phyloP scores from a whole-genome alignment of 2,113 vertebrate species.

The Cinclus mexicanus region DNA sequence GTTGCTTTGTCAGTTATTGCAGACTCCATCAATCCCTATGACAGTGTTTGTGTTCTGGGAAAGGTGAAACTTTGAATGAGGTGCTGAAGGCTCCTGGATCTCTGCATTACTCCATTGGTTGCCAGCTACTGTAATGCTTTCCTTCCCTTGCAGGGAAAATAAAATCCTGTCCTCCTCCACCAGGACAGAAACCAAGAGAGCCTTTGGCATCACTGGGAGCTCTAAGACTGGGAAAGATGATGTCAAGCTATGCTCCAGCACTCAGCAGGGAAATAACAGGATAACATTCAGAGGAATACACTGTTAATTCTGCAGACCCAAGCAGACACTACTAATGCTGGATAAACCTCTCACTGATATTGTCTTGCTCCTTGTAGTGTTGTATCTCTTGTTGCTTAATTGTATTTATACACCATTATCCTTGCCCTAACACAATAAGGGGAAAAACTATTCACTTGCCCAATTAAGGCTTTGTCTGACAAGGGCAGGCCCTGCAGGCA shows the following conservation, averaged over 20 bases:
- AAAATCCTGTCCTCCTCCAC: neutral
- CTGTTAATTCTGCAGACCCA: neutral
- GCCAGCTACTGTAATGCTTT: neutral
- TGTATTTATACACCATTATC: conserved; percentile 33
- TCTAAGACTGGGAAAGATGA: neutral
- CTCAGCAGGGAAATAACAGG: neutral
- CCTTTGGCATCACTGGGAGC: neutral
- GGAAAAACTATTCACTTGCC: neutral
- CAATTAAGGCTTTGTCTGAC: conserved; percentile 11
- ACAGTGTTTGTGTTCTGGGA: neutral
- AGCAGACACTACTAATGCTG: neutral
- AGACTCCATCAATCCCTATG: neutral
- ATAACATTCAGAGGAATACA: neutral
- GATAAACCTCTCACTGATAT: neutral
- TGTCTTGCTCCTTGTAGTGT: neutral
- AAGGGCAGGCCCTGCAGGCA: conserved; percentile 34
- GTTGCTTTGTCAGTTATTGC: neutral
- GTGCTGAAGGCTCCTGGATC: neutral
- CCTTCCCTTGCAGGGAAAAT: neutral
- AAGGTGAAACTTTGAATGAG: neutral
- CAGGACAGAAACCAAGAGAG: neutral
- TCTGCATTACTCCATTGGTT: neutral
- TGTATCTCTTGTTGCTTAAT: neutral
- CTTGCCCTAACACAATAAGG: neutral
- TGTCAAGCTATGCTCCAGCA: neutral